A percentile compares a stretch with the other conserved stretches of the same genome.
These are phyloP conservation scores for Cephus runcator DNA, from an alignment of 2,888 invertebrate species.

Conservation along the genomic window DNA sequence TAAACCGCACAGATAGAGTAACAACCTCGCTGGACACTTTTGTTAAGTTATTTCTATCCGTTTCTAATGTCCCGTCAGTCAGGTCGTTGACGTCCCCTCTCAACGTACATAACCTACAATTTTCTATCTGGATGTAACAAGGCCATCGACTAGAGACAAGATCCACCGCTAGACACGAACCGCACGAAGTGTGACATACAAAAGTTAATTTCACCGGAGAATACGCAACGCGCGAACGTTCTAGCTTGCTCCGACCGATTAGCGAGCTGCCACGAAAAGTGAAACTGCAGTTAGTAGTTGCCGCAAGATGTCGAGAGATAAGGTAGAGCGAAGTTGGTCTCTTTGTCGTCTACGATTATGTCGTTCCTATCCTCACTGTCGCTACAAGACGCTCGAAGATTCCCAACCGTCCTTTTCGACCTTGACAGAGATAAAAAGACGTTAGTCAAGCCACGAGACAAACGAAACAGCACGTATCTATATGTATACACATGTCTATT, in stretches of 20 bases:
- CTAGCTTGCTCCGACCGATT: slow-evolving; percentile 44
- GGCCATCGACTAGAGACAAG: not conserved
- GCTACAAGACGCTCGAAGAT: not conserved
- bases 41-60: not conserved
- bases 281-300: slow-evolving; percentile 46
- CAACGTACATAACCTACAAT: not conserved
- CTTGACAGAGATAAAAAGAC: not conserved
- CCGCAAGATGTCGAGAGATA: slow-evolving; percentile 13
- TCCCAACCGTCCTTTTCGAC: not conserved
- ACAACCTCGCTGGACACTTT: not conserved
- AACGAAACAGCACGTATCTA: not conserved
- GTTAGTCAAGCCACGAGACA: not conserved
- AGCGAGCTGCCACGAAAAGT: slow-evolving; percentile 57
- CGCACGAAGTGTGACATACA: not conserved
- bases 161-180: not conserved
- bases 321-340: not conserved
- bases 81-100: not conserved
- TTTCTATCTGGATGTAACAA: not conserved
- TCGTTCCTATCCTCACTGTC: not conserved
- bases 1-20: not conserved
- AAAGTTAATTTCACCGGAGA: not conserved
- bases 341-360: not conserved
- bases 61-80: not conserved
- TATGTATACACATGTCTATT: not conserved
- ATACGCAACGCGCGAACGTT: not conserved